A percentile compares a stretch with the other conserved stretches of the same genome.
Evolutionary conservation across 2,113 vertebrate species (phyloP).

Genomic region (Pogona vitticeps): DNA sequence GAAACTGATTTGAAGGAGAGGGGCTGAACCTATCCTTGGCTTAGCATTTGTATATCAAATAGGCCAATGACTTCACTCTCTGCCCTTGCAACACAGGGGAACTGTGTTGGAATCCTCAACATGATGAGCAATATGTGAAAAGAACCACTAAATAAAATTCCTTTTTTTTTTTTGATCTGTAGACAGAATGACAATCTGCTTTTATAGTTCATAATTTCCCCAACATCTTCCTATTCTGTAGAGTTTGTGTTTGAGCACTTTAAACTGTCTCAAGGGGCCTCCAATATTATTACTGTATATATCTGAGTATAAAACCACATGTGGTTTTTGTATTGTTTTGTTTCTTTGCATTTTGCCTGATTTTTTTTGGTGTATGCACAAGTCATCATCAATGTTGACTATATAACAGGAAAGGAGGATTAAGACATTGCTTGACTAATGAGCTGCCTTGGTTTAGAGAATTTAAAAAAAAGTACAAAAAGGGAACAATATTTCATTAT

Average conservation of each 20-base stretch:
- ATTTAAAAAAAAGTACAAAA: slow-evolving; percentile 37
- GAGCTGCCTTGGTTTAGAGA: not conserved
- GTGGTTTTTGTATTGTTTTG: too few relatives aligned
- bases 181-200: not conserved
- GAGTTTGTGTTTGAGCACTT: not conserved
- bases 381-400: not conserved
- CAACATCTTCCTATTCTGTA: not conserved
- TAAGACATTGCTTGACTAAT: slow-evolving; percentile 11
- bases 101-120: not conserved
- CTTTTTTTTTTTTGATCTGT: too few relatives aligned
- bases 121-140: not conserved
- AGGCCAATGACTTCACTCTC: not conserved
- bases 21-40: too few relatives aligned
- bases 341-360: too few relatives aligned
- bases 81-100: not conserved
- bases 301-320: too few relatives aligned
- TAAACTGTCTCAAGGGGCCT: not conserved
- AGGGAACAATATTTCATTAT: slow-evolving; percentile 18
- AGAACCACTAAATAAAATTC: not conserved
- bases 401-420: slow-evolving; percentile 11
- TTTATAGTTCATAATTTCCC: slow-evolving; percentile 3
- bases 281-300: too few relatives aligned
- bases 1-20: too few relatives aligned
- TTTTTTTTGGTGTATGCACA: not conserved
- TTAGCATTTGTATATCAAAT: not conserved